A percentile compares a stretch with the other conserved stretches of the same genome.
Conservation (phyloP, 1,140 invertebrate genomes). For the Drosophila obscura region DNA sequence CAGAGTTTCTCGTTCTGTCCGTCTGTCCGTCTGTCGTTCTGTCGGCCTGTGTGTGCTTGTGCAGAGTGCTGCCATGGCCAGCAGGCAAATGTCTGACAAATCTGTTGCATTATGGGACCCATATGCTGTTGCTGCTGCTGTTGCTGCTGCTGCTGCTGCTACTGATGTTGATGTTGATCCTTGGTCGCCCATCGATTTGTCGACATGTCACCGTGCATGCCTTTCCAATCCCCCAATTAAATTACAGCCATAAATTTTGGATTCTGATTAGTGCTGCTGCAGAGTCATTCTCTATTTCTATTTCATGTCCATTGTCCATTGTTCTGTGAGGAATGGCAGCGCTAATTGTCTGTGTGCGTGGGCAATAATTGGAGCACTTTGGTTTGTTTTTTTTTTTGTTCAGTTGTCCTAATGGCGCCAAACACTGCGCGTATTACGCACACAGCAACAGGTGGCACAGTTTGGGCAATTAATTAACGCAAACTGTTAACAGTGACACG, state of each 20-base stretch:
- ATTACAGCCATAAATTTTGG: constrained; percentile 66
- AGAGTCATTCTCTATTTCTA: background rate
- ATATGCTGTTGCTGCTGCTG: constrained; percentile 27
- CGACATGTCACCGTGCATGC: constrained; percentile 13
- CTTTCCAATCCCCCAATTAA: constrained; percentile 61
- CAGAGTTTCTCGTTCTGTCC: constrained; percentile 37
- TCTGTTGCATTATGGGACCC: constrained; percentile 70
- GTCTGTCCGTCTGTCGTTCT: background rate
- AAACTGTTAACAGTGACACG: constrained; percentile 15
- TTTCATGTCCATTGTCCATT: too few species aligned
- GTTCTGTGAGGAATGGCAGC: too few species aligned
- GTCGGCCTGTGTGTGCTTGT: constrained; percentile 5
- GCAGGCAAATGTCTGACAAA: constrained; percentile 71
- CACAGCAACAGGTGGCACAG: constrained; percentile 44
- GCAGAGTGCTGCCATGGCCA: constrained; percentile 24
- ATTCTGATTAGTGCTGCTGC: constrained; percentile 52
- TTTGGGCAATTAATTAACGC: constrained; percentile 65
- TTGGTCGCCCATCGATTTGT: constrained; percentile 55
- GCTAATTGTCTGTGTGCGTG: background rate
- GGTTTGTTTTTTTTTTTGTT: background rate
- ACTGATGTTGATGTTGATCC: constrained; percentile 29
- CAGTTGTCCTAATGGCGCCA: background rate
- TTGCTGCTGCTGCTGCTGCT: too few species aligned
- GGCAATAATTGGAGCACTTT: background rate
- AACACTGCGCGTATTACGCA: constrained; percentile 21